These are phyloP conservation scores for Daboia siamensis DNA, from an alignment of 2,113 vertebrate genomes.

Conservation along the genomic window DNA sequence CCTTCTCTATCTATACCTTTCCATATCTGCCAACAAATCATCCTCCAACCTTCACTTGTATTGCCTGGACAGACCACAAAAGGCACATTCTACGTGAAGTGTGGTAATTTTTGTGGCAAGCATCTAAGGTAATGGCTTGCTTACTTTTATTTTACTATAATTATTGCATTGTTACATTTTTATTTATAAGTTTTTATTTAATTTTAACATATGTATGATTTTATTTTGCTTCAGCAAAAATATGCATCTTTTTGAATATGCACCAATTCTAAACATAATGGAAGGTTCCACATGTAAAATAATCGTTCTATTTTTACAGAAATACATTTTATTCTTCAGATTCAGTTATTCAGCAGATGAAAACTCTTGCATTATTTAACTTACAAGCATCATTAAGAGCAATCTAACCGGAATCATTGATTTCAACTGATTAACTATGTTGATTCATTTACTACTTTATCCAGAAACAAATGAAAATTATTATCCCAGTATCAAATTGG, in stretches of 20 bases:
- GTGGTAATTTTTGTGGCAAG: slow-evolving; percentile 85
- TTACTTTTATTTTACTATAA: slow-evolving; percentile 60
- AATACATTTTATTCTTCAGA: background rate
- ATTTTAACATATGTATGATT: slow-evolving; percentile 16
- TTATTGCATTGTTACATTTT: slow-evolving; percentile 46
- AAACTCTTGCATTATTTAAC: background rate
- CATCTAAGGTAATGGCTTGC: slow-evolving; percentile 86
- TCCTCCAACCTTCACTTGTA: slow-evolving; percentile 89
- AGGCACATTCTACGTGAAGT: slow-evolving; percentile 78
- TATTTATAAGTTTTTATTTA: slow-evolving; percentile 1
- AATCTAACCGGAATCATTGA: background rate
- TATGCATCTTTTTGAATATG: background rate
- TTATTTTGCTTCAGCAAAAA: background rate
- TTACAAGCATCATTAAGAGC: background rate
- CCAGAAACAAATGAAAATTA: background rate
- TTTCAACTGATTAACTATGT: background rate
- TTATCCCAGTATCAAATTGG: background rate
- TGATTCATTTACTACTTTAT: background rate
- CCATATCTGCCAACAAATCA: slow-evolving; percentile 90
- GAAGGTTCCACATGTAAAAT: background rate
- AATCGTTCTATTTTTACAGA: background rate
- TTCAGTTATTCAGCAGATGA: background rate
- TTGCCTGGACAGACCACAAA: slow-evolving; percentile 85
- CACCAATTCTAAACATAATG: background rate
- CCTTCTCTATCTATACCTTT: slow-evolving; percentile 88